Conservation (phyloP, 2,888 invertebrate species). For the Catocala sponsa region DNA sequence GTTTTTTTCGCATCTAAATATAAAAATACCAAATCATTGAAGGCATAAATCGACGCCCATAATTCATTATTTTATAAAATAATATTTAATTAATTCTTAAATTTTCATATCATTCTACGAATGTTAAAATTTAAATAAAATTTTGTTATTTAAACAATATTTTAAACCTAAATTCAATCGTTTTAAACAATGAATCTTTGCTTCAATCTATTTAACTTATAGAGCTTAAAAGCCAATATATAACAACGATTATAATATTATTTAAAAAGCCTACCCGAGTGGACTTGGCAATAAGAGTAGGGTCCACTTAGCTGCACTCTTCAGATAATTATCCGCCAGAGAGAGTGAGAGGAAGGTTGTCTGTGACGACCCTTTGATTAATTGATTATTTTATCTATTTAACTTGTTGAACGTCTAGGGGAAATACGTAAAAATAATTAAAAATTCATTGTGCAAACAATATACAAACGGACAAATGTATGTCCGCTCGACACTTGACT, state of each 20-base stretch:
- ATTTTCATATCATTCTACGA: slow-evolving; percentile 5
- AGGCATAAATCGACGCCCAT: no score
- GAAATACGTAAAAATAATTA: no score
- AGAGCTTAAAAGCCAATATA: slow-evolving; percentile 8
- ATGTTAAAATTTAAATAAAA: background rate
- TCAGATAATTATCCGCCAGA: background rate
- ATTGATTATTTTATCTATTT: no score
- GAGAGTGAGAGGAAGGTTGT: background rate
- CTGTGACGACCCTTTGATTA: no score
- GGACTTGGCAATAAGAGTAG: background rate
- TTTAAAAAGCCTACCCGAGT: background rate
- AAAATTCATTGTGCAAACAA: no score
- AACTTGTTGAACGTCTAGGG: no score
- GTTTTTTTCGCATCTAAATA: no score
- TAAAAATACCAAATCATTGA: no score
- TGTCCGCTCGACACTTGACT: no score
- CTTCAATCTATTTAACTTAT: slow-evolving; percentile 1
- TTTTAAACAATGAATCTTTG: background rate
- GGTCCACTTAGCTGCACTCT: background rate
- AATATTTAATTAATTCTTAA: background rate
- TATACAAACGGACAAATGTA: no score
- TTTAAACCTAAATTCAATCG: background rate
- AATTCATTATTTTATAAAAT: background rate
- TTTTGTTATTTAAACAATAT: slow-evolving; percentile 2
- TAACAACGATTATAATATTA: slow-evolving; percentile 36